Percentiles rank a stretch among this genome's conserved stretches.
Conservation (phyloP, 2,888 invertebrate species). For the Ectropis crepuscularia region DNA sequence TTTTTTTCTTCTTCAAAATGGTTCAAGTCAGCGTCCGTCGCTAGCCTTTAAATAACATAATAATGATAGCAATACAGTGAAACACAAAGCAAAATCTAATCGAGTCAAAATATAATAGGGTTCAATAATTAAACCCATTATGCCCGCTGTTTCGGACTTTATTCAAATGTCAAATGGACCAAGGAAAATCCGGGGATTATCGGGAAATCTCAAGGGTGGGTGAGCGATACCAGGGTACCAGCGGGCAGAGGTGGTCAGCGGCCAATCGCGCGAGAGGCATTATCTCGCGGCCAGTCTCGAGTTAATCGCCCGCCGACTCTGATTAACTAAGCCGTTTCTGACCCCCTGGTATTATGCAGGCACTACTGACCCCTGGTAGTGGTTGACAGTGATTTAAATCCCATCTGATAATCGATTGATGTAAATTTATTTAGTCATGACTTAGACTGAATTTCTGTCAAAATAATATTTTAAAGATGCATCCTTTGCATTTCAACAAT, state of each 20-base stretch:
- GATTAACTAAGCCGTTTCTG: conserved; percentile 79
- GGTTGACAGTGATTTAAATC: conserved; percentile 22
- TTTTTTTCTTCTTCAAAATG: too few species aligned
- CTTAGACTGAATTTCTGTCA: too few species aligned
- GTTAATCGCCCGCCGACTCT: conserved; percentile 78
- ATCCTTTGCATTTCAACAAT: too few species aligned
- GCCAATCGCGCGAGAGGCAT: conserved; percentile 81
- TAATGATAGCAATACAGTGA: too few species aligned
- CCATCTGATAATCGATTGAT: conserved; percentile 1
- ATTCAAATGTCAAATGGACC: conserved; percentile 56
- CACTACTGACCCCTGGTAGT: conserved; percentile 58
- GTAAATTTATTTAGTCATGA: background rate
- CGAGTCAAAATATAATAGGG: conserved; percentile 20
- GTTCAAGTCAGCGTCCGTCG: too few species aligned
- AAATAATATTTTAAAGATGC: too few species aligned
- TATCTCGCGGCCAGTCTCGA: conserved; percentile 69
- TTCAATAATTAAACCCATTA: conserved; percentile 34
- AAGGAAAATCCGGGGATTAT: conserved; percentile 59
- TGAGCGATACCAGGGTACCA: conserved; percentile 51
- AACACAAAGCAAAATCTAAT: background rate
- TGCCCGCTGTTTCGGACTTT: conserved; percentile 37
- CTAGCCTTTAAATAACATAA: too few species aligned
- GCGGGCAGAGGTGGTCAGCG: conserved; percentile 74
- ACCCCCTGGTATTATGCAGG: conserved; percentile 78
- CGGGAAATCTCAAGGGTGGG: conserved; percentile 59